Evolutionary conservation across 2,113 vertebrate genomes (phyloP), one percentile per base, ranked within the genome.

Genomic region (Hyperoodon ampullatus): DNA sequence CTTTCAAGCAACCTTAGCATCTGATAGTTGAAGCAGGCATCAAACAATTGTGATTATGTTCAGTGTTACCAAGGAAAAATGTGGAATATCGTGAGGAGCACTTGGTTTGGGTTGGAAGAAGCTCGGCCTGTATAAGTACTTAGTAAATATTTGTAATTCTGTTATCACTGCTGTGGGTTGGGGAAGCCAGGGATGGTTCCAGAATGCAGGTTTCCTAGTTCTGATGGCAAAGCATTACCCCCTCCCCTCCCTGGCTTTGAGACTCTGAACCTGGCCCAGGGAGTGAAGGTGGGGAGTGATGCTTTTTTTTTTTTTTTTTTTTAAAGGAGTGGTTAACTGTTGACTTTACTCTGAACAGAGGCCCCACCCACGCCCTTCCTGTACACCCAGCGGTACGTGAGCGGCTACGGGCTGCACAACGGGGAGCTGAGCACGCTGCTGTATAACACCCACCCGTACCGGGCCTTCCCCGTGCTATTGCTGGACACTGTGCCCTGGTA

Each of bases 401-500:
- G 99, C 0, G 99, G 99, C 9, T 99, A 99, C 0, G 99, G 99
- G 77, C 99, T 99, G 92, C 99, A 99, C 98, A 99, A 98, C 0
- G 99, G 99, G 8, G 98, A 99, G 98, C 99, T 99, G 97, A 99
- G 99, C 98, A 99, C 99, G 0, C 97, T 99, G 75, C 98, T 99
- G 93, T 99, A 99, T 98, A 99, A 99, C 98, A 98, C 99, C 47
- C 99, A 99, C 97, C 99, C 99, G 0, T 99, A 99, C 98, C 98
- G 99, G 92, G 99, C 99, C 58, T 99, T 99, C 97, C 99, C 99
- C 0, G 99, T 99, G 35, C 97, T 99, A 92, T 98, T 99, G 95
- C 98, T 99, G 98, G 99, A 99, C 90, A 98, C 98, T 0, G 99
- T 99, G 94, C 99, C 99, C 4, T 99, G 99, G 99, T 99, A 99